Percentiles rank a stretch among this genome's conserved stretches.
Evolutionary conservation across 2,888 invertebrate genomes (phyloP).

Genomic region (Sclerodermus sp.): DNA sequence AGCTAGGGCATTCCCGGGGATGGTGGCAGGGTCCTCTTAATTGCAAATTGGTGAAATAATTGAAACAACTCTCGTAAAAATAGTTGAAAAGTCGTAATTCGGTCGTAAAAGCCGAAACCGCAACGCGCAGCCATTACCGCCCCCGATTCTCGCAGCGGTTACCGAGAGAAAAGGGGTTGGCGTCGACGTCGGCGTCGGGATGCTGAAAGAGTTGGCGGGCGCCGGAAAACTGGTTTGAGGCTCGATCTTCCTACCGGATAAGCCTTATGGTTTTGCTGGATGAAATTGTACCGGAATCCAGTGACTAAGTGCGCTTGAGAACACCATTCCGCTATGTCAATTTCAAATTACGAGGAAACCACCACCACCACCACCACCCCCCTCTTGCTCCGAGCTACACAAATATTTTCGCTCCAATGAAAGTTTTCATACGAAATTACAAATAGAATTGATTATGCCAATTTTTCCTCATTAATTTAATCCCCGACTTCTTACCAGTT

Average conservation of each 20-base stretch:
- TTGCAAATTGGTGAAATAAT: constrained; percentile 59
- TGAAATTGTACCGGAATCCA: constrained; percentile 28
- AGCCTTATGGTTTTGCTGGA: constrained; percentile 33
- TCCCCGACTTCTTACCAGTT: too few species aligned
- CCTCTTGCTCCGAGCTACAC: neutral
- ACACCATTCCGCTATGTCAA: neutral
- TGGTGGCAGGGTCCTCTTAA: constrained; percentile 47
- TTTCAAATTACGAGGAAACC: too few species aligned
- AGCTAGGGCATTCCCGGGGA: constrained; percentile 10
- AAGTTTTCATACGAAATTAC: too few species aligned
- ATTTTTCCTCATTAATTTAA: too few species aligned
- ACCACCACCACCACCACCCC: too few species aligned
- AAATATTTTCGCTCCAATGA: too few species aligned
- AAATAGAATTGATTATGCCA: too few species aligned
- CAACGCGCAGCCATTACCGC: constrained; percentile 45
- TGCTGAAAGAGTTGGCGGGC: constrained; percentile 20
- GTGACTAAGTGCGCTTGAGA: constrained; percentile 21
- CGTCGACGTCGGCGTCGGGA: constrained; percentile 17
- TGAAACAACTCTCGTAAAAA: constrained; percentile 59
- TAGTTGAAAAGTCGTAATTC: constrained; percentile 57
- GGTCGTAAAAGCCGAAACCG: constrained; percentile 52
- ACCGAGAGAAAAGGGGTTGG: constrained; percentile 28
- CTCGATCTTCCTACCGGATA: constrained; percentile 38
- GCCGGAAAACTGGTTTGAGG: constrained; percentile 25
- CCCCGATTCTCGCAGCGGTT: constrained; percentile 4